Conservation (phyloP, 2,888 invertebrate species). For the Thalpophila matura region DNA sequence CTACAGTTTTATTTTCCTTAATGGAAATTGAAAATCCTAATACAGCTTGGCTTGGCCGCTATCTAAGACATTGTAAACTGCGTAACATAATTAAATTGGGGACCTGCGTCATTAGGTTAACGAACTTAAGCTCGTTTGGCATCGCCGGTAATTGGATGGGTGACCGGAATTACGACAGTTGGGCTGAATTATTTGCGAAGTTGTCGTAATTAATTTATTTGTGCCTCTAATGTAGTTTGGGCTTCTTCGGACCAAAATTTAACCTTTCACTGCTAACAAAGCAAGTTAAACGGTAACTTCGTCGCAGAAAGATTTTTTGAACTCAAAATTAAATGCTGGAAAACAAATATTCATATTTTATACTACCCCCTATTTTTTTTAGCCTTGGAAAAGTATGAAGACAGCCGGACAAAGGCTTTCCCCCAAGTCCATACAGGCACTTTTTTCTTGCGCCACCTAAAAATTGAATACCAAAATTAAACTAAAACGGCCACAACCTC, state of each 20-base stretch:
- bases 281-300: neutral
- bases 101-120: slow-evolving; percentile 49
- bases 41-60: neutral
- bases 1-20: neutral
- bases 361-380: too few relatives aligned
- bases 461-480: too few relatives aligned
- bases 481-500: too few relatives aligned
- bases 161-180: slow-evolving; percentile 28
- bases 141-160: slow-evolving; percentile 48
- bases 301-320: neutral
- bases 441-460: too few relatives aligned
- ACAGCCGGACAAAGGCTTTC: too few relatives aligned
- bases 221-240: slow-evolving; percentile 8
- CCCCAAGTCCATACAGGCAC: too few relatives aligned
- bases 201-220: slow-evolving; percentile 18
- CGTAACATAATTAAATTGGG: slow-evolving; percentile 44
- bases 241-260: neutral
- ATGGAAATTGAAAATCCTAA: neutral
- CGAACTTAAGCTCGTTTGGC: slow-evolving; percentile 38
- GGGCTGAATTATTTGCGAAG: slow-evolving; percentile 25
- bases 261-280: neutral
- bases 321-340: too few relatives aligned
- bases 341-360: too few relatives aligned
- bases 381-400: too few relatives aligned
- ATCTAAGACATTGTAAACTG: slow-evolving; percentile 17